phyloP scores from a whole-genome alignment of 1,140 invertebrate species.

The Limonius californicus region DNA sequence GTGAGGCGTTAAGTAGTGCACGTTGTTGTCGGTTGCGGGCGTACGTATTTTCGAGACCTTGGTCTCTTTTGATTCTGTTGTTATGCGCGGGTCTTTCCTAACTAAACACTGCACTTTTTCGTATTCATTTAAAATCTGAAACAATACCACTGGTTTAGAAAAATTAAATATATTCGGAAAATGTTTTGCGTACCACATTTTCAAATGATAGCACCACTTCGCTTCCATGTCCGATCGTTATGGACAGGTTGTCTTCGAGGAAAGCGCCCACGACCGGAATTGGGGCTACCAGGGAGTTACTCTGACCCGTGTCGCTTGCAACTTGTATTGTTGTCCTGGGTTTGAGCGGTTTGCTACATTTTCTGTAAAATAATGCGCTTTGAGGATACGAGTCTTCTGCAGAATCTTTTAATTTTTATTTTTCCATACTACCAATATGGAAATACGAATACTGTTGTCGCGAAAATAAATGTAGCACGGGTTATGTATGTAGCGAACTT shows the following conservation, averaged over 20 bases:
- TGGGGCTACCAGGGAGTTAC: slow-evolving; percentile 51
- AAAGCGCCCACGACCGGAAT: slow-evolving; percentile 53
- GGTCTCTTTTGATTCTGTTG: not conserved
- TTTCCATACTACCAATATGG: no score
- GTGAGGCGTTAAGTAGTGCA: slow-evolving; percentile 51
- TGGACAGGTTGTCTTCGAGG: slow-evolving; percentile 48
- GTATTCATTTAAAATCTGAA: slow-evolving; percentile 48
- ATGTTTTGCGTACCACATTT: slow-evolving; percentile 49
- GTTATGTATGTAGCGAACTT: no score
- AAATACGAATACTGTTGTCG: no score
- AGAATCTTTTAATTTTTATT: no score
- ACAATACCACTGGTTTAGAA: not conserved
- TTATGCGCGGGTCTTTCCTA: slow-evolving; percentile 46
- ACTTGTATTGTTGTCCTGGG: slow-evolving; percentile 68
- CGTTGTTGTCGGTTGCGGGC: slow-evolving; percentile 47
- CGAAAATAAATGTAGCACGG: no score
- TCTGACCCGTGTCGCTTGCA: slow-evolving; percentile 52
- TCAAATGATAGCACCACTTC: slow-evolving; percentile 59
- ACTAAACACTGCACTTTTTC: slow-evolving; percentile 57
- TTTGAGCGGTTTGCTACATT: slow-evolving; percentile 65
- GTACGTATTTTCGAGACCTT: slow-evolving; percentile 49
- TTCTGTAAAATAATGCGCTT: slow-evolving; percentile 50
- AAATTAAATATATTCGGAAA: slow-evolving; percentile 28
- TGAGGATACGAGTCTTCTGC: no score
- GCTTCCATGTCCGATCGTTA: slow-evolving; percentile 58